phyloP scores from a whole-genome alignment of 2,888 invertebrate genomes.

The Ommatoiulus sabulosus region DNA sequence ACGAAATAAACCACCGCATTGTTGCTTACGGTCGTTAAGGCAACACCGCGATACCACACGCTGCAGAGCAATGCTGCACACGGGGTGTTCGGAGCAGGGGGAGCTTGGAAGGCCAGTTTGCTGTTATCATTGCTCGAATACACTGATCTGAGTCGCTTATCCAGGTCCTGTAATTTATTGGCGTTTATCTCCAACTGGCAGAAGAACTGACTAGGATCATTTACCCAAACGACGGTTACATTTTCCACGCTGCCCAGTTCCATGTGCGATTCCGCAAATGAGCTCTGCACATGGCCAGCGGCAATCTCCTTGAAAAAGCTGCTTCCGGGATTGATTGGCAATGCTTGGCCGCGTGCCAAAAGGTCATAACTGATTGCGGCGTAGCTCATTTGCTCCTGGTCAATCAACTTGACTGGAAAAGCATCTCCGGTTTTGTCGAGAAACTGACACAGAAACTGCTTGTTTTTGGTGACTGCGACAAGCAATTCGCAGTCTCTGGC shows the following conservation, averaged over 20 bases:
- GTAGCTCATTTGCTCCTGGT: neutral
- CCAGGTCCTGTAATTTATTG: neutral
- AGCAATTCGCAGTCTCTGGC: conserved; percentile 60
- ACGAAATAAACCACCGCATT: conserved; percentile 47
- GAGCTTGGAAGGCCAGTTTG: neutral
- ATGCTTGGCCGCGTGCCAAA: neutral
- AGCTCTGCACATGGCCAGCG: neutral
- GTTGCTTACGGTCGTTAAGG: neutral
- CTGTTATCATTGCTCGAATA: neutral
- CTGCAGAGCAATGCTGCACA: neutral
- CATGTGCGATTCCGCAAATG: neutral
- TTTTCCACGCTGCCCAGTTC: neutral
- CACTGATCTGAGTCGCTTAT: neutral
- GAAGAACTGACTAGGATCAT: conserved; percentile 15
- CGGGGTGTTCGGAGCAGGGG: neutral
- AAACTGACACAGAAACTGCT: conserved; percentile 42
- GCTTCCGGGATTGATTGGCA: neutral
- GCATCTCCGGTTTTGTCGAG: neutral
- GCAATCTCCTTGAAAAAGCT: neutral
- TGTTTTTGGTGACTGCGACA: conserved; percentile 56
- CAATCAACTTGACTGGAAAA: neutral
- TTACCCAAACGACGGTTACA: conserved; percentile 13
- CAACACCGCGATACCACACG: conserved; percentile 27
- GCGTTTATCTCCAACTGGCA: neutral
- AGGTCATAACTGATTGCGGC: neutral